Evolutionary conservation across 2,888 invertebrate species (phyloP).

Genomic region (Philhelius pedissequus): DNA sequence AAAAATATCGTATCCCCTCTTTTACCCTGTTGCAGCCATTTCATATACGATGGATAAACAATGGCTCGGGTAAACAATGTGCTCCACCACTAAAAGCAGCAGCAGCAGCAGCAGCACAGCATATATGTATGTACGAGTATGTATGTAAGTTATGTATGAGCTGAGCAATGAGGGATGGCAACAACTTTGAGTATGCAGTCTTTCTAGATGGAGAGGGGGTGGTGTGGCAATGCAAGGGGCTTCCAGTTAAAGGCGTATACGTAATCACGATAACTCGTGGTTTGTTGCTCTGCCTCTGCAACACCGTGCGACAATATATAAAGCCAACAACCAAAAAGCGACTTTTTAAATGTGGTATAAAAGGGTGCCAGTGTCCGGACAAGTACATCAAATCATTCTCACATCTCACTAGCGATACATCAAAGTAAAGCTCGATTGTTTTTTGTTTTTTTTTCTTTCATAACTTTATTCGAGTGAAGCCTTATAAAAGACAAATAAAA

Average conservation of each 20-base stretch:
- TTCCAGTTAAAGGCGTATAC: constrained; percentile 48
- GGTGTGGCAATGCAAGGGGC: constrained; percentile 26
- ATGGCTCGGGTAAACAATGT: constrained; percentile 56
- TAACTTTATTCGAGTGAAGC: background rate
- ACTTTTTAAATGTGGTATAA: constrained; percentile 74
- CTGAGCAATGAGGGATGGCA: constrained; percentile 62
- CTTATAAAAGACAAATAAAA: background rate
- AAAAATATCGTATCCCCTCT: constrained; percentile 22
- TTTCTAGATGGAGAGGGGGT: background rate
- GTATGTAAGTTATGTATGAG: too few species aligned
- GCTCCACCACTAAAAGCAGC: background rate
- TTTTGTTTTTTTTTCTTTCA: background rate
- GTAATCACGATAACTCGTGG: constrained; percentile 52
- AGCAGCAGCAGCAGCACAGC: background rate
- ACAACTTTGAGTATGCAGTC: constrained; percentile 12
- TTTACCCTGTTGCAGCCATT: constrained; percentile 18
- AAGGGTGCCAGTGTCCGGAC: constrained; percentile 76
- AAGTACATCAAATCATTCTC: constrained; percentile 78
- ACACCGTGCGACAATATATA: constrained; percentile 23
- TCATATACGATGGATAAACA: constrained; percentile 24
- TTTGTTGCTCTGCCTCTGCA: constrained; percentile 28
- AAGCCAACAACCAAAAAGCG: constrained; percentile 49
- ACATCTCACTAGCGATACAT: constrained; percentile 76
- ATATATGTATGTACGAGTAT: too few species aligned
- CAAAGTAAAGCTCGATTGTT: constrained; percentile 45